These are phyloP conservation scores for Octopus sinensis DNA, from an alignment of 1,140 invertebrate species.

Conservation along the genomic window DNA sequence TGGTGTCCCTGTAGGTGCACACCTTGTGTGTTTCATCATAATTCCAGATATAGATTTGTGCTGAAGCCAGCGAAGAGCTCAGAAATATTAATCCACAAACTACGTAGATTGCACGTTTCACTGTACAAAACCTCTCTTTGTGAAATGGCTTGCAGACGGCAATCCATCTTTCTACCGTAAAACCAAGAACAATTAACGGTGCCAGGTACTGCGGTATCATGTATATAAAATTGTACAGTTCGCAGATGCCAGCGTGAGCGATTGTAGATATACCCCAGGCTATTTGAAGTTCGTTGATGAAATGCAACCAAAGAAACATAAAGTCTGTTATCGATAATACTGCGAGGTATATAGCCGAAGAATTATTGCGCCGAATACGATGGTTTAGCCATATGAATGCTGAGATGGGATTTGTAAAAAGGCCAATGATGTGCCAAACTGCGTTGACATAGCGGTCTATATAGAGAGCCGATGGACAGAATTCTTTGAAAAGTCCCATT, in stretches of 20 bases:
- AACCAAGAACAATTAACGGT: conserved; percentile 63
- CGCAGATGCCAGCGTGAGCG: conserved; percentile 34
- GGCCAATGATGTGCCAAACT: conserved; percentile 47
- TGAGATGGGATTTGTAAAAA: conserved; percentile 46
- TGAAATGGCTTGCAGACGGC: conserved; percentile 75
- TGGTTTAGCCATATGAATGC: conserved; percentile 46
- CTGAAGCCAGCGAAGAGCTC: conserved; percentile 24
- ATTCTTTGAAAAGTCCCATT: background rate
- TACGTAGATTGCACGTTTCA: conserved; percentile 68
- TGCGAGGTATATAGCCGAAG: conserved; percentile 53
- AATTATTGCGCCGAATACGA: conserved; percentile 43
- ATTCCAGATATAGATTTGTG: conserved; percentile 35
- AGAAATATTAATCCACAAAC: conserved; percentile 48
- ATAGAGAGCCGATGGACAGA: conserved; percentile 17
- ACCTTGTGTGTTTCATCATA: conserved; percentile 10
- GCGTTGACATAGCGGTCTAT: conserved; percentile 42
- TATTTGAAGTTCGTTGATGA: conserved; percentile 48
- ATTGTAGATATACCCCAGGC: conserved; percentile 42
- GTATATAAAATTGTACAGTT: conserved; percentile 38
- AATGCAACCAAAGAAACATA: conserved; percentile 43
- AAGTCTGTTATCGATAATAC: conserved; percentile 46
- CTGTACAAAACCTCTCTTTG: conserved; percentile 73
- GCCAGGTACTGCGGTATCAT: conserved; percentile 43
- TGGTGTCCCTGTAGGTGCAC: conserved; percentile 10
- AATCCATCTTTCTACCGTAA: conserved; percentile 81